Base-by-base conservation (phyloP, 2,797 vertebrate species). In the Decapterus maruadsi region DNA sequence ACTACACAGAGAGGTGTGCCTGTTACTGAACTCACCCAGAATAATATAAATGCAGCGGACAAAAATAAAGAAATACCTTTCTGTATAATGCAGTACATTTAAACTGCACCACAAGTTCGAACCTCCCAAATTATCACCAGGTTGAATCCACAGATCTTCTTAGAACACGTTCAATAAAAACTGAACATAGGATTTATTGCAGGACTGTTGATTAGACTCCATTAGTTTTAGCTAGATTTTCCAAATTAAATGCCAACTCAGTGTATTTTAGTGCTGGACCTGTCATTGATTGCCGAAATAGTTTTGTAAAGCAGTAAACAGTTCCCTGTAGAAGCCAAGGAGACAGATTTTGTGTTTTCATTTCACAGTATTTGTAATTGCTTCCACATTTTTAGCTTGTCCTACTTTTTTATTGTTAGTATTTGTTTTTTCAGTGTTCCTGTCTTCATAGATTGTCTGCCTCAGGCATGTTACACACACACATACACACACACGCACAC, bases 401-500 rank as follows among this genome's bases (percentile, higher is more conserved):
- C 0, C 16, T 22, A 46, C 8, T 42, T 68, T 36, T 73, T 72
- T 67, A 26, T 74, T 64, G 57, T 70, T 42, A 16, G 56, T 66
- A n/a, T 65, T 74, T 72, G 38, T 29, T 42, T 48, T 42, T 13
- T 8, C 40, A 19, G 19, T 62, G 72, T 68, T 22, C 2, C 11
- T 8, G 43, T 54, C 26, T 59, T 59, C 59, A 38, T 50, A 19
- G 19, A 62, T 68, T 64, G 48, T 75, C 46, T 65, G 70, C 80
- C 78, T 72, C 51, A 9, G 72, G 68, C 72, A 34, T 36, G 17
- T 62, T 56, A 38, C 29, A 38, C 50, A 66, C 40, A 26, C 43
- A 59, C 57, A 59, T 63, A 36, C 68, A 36, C 36, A 22, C 19
- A 48, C 40, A 12, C 42, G n/a, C 68, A 42, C 17, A 7, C 61